Conservation (phyloP, 53 echinoderm and acorn worm species). For the Astropecten irregularis region DNA sequence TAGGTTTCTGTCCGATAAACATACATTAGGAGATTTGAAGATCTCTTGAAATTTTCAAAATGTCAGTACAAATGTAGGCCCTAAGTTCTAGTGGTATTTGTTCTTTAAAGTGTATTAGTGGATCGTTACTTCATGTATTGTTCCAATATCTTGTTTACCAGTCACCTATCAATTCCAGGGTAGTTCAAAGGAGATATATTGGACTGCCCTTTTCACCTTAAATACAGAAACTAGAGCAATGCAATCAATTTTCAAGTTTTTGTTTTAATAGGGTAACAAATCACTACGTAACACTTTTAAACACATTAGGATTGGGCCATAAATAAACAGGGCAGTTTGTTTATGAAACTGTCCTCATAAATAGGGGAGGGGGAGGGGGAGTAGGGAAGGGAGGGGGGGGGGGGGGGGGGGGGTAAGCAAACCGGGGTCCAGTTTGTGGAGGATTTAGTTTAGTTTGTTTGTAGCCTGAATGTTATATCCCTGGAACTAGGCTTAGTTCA, state of each 20-base stretch:
- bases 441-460: slow-evolving; percentile 55
- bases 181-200: no score
- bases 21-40: no score
- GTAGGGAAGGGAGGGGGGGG: background rate
- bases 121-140: no score
- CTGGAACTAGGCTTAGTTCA: slow-evolving; percentile 43
- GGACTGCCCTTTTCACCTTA: slow-evolving; percentile 13
- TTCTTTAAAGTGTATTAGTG: no score
- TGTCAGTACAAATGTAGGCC: no score
- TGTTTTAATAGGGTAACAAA: slow-evolving; percentile 34
- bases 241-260: slow-evolving; percentile 28
- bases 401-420: no score
- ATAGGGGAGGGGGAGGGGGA: background rate
- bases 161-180: no score
- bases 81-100: no score
- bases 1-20: no score
- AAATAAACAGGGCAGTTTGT: slow-evolving; percentile 58
- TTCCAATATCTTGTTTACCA: no score
- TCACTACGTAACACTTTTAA: slow-evolving; percentile 53
- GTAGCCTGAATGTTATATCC: slow-evolving; percentile 1
- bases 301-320: slow-evolving; percentile 51
- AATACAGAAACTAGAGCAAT: slow-evolving; percentile 32
- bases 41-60: no score
- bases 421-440: slow-evolving; percentile 1
- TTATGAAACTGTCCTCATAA: slow-evolving; percentile 52